Evolutionary conservation across 2,888 invertebrate genomes (phyloP).

Genomic region (Yponomeuta evonymella): DNA sequence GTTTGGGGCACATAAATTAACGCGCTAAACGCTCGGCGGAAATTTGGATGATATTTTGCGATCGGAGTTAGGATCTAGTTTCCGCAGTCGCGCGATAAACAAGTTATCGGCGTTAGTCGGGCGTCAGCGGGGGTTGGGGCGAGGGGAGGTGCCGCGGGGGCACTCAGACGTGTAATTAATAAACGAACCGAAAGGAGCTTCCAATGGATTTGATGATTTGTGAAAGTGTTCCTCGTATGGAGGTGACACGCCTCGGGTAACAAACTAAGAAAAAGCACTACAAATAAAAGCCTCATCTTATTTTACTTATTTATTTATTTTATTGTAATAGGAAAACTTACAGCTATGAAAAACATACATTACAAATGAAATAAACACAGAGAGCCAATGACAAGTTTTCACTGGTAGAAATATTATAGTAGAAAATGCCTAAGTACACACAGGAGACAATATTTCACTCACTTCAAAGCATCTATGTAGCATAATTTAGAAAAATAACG

Average conservation of each 20-base stretch:
- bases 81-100: conserved; percentile 63
- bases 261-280: not conserved
- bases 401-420: too few species aligned
- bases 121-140: conserved; percentile 26
- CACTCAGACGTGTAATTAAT: conserved; percentile 61
- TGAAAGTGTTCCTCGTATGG: conserved; percentile 34
- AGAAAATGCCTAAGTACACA: too few species aligned
- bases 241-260: conserved; percentile 5
- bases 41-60: conserved; percentile 58
- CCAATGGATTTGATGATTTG: conserved; percentile 54
- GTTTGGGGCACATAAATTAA: conserved; percentile 28
- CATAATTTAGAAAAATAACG: too few species aligned
- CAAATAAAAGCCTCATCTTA: not conserved
- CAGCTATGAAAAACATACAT: too few species aligned
- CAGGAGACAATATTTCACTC: too few species aligned
- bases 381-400: too few species aligned
- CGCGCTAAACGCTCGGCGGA: conserved; percentile 37
- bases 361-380: too few species aligned
- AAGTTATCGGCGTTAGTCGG: conserved; percentile 58
- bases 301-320: too few species aligned
- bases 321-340: too few species aligned
- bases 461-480: too few species aligned
- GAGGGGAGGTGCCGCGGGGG: conserved; percentile 23
- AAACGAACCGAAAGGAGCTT: conserved; percentile 54
- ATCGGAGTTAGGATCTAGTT: conserved; percentile 63